Evolutionary conservation across 64 coral and sea anemone species (phyloP), one percentile per base, ranked within the genome.

Genomic region (Porites lutea): DNA sequence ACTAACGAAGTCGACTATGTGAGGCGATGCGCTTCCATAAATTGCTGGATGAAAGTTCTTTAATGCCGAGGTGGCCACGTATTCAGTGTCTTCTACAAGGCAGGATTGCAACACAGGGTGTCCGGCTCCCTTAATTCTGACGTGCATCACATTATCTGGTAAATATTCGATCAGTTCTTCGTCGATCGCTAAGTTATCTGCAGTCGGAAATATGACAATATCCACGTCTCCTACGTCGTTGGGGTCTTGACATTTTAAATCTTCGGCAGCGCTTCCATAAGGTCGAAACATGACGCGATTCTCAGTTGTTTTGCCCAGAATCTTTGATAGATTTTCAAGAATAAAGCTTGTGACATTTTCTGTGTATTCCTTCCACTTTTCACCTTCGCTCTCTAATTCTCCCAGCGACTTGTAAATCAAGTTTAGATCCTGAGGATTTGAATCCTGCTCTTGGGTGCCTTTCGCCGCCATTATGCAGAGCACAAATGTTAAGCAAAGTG

Each of bases 71-170:
- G 79, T 75, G 21, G 79, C 79, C 58, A 91, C 79, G 53, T 91
- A 91, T 11, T 19, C 23, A 43, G 89, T 84, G 43, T 74, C 79
- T 83, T 84, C 53, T 60, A 83, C 71, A 6, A 91, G 68, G 51
- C 89, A 91, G 65, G 81, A 52, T 53, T 86, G 46, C 12, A 92
- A 74, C 22, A 92, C 90, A 18, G 80, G 71, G 52, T 92, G 90
- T 19, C 37, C 54, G 52, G 20, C 19, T 8, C 90, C 90, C 15
- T 23, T 5, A 70, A 92, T 92, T 48, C 72, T 43, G 7, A 83
- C 79, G 72, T 74, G 83, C 7, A 79, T 54, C 50, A 79, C 79
- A 52, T 60, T 83, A 11, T 72, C 79, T 13, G 23, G 51, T 27
- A 82, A 83, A 48, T 83, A 44, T 12, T 84, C 60, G 77, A 92